Evolutionary conservation across 2,888 invertebrate species (phyloP).

Genomic region (Eupithecia abbreviata): DNA sequence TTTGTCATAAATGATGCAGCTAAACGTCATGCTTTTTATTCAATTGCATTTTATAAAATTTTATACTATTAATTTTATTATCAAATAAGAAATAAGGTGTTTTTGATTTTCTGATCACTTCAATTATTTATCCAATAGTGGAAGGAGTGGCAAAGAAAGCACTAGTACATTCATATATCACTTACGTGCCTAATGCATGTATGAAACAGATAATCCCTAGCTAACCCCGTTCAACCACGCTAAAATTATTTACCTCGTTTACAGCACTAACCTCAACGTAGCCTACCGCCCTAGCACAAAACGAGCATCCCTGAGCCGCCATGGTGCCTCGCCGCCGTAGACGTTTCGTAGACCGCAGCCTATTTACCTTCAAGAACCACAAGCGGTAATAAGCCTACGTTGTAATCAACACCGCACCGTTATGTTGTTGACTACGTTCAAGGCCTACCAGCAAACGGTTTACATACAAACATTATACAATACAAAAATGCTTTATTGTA

Average conservation of each 20-base stretch:
- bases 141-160: too few species aligned
- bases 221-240: neutral
- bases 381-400: neutral
- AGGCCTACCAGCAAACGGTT: neutral
- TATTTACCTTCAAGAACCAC: constrained; percentile 1
- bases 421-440: constrained; percentile 2
- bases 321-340: neutral
- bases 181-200: too few species aligned
- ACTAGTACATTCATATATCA: too few species aligned
- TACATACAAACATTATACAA: neutral
- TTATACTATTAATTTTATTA: too few species aligned
- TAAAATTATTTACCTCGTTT: neutral
- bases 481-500: too few species aligned
- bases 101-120: too few species aligned
- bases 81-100: too few species aligned
- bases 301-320: neutral
- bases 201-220: neutral
- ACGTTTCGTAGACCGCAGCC: constrained; percentile 8
- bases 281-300: neutral
- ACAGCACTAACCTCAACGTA: neutral
- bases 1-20: too few species aligned
- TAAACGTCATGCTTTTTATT: too few species aligned
- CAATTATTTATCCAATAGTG: too few species aligned
- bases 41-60: too few species aligned
- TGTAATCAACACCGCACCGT: constrained; percentile 3